Evolutionary conservation across 2,113 vertebrate species (phyloP), one percentile per base, ranked within the genome.

Genomic region (Acinonyx jubatus): DNA sequence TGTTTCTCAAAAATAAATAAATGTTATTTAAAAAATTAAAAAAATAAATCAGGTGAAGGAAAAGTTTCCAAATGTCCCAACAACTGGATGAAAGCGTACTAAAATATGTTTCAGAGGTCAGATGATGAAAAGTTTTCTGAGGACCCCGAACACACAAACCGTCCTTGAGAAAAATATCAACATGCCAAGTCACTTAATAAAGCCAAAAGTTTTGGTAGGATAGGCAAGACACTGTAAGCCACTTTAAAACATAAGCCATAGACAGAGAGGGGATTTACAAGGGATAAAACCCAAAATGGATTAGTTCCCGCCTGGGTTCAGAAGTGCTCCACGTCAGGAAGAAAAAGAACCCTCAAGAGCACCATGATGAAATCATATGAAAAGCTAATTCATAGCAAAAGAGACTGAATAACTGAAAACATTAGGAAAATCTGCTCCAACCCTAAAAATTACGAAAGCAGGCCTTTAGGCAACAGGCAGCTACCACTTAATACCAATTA

Each of bases 121-220:
- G 4, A 11, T 16, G 23, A 33, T 9, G 16, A 7, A 68, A 31
- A 0, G 9, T 25, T 52, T 69, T 36, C 50, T 10, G 7, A 61
- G 66, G 36, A 57, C 29, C 5, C 33, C 31, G 29, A 29, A 48
- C 3, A 45, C 27, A 5, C 7, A 68, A 38, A 61, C 9, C 5
- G 19, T 9, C 16, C 2, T 38, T 25, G 16, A 76, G 33, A 16
- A 13, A 27, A 78, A 41, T 14, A 11, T 0, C 4, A 31, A 15
- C 1, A 9, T 29, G 4, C 3, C 11, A 48, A 36, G 13, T 36
- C 1, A 14, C 65, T 61, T 25, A 25, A 4, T 4, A 27, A 55
- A 27, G 7, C 7, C n/a, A 8, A 50, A 33, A 23, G 7, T 48
- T 33, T 9, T 7, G 13, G 18, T 1, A 9, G 4, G 12, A 14